These are phyloP conservation scores for Idaea biselata DNA, from an alignment of 2,888 invertebrate genomes.

Conservation along the genomic window DNA sequence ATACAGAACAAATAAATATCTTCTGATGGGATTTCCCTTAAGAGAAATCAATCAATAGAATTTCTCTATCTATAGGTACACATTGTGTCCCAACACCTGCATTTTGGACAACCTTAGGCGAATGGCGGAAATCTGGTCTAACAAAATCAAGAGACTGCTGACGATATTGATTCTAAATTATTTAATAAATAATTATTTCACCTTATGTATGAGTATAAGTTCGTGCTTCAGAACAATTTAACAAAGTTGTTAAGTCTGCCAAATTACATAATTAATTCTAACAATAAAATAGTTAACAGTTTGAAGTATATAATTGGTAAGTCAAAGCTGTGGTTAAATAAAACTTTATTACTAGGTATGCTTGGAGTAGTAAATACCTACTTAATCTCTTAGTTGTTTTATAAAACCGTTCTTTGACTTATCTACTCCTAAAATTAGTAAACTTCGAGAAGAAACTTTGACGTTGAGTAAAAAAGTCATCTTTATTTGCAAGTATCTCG, in stretches of 20 bases:
- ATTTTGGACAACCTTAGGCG: no score
- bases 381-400: constrained; percentile 36
- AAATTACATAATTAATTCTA: neutral
- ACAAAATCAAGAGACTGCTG: no score
- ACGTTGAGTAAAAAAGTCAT: constrained; percentile 34
- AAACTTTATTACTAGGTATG: constrained; percentile 26
- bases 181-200: no score
- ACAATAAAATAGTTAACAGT: constrained; percentile 5
- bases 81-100: no score
- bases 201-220: neutral
- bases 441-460: constrained; percentile 37
- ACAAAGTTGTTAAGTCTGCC: neutral
- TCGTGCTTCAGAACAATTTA: neutral
- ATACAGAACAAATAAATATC: no score
- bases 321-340: constrained; percentile 30
- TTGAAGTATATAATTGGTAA: constrained; percentile 2
- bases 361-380: constrained; percentile 11
- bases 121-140: no score
- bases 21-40: no score
- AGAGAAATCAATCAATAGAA: no score
- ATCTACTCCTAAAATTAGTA: constrained; percentile 38
- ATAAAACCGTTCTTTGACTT: constrained; percentile 31
- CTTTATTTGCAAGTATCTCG: constrained; percentile 36
- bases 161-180: no score
- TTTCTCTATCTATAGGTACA: no score